These are phyloP conservation scores for Lacerta agilis DNA, from an alignment of 2,797 vertebrate genomes.

Conservation along the genomic window DNA sequence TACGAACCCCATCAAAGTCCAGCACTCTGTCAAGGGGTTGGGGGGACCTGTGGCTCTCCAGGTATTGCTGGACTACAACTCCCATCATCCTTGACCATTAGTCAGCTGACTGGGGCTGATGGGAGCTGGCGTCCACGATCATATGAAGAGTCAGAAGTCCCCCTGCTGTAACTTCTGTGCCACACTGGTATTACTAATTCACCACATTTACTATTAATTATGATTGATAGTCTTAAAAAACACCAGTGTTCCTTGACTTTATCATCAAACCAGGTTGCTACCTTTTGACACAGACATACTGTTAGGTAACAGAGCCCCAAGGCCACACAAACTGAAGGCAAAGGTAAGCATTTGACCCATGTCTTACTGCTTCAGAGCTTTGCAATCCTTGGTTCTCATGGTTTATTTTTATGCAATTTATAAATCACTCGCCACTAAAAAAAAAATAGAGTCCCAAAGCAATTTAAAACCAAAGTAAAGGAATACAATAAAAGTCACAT, in stretches of 20 bases:
- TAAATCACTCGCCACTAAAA: too few relatives aligned
- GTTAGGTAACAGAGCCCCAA: neutral
- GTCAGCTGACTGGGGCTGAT: neutral
- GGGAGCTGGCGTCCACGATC: neutral
- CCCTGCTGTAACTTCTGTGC: too few relatives aligned
- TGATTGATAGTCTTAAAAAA: too few relatives aligned
- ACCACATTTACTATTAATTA: too few relatives aligned
- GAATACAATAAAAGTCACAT: too few relatives aligned
- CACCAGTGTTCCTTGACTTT: too few relatives aligned
- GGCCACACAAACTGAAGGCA: too few relatives aligned
- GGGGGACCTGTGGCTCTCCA: neutral
- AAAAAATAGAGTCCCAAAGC: too few relatives aligned
- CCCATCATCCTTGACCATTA: neutral
- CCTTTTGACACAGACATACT: neutral
- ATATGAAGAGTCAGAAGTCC: neutral
- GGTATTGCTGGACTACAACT: neutral
- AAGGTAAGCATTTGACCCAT: neutral
- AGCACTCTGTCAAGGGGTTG: neutral
- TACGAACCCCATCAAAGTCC: neutral
- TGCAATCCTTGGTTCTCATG: too few relatives aligned
- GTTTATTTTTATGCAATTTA: too few relatives aligned
- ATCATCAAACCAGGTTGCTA: neutral
- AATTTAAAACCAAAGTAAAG: too few relatives aligned
- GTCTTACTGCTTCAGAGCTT: neutral
- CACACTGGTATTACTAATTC: too few relatives aligned